A percentile compares a stretch with the other conserved stretches of the same genome.
Evolutionary conservation across 2,113 vertebrate genomes (phyloP).

Genomic region (Amblyopsis rosae): DNA sequence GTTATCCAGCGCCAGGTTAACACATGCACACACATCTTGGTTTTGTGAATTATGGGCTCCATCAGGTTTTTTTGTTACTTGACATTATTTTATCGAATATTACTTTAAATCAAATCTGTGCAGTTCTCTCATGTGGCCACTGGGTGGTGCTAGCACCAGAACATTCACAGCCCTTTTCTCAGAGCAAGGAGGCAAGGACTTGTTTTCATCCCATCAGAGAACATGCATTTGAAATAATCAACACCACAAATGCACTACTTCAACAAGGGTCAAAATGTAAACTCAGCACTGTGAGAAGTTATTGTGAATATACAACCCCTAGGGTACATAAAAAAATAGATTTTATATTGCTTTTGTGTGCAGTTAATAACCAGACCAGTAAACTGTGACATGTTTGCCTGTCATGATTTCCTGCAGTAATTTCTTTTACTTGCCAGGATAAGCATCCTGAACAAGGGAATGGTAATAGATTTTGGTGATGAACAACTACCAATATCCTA

Average conservation of each 20-base stretch:
- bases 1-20: conserved; percentile 77
- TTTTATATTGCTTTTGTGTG: background rate
- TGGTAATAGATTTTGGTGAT: conserved; percentile 40
- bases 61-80: no score
- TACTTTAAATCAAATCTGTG: background rate
- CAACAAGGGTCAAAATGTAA: conserved; percentile 38
- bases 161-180: conserved; percentile 33
- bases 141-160: conserved; percentile 64
- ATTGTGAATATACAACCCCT: conserved; percentile 4
- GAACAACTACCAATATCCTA: conserved; percentile 47
- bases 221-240: conserved; percentile 22
- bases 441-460: conserved; percentile 20
- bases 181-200: conserved; percentile 27
- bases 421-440: conserved; percentile 11
- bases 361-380: conserved; percentile 25
- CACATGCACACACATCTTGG: background rate
- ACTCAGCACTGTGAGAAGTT: conserved; percentile 52
- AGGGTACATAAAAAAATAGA: no score
- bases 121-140: conserved; percentile 44
- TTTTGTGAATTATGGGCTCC: no score
- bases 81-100: background rate
- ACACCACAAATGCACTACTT: conserved; percentile 19
- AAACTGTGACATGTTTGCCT: conserved; percentile 27
- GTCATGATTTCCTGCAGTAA: conserved; percentile 42
- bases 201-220: background rate